A percentile compares a stretch with the other conserved stretches of the same genome.
Evolutionary conservation across 2,113 vertebrate genomes (phyloP).

Genomic region (Puma concolor): DNA sequence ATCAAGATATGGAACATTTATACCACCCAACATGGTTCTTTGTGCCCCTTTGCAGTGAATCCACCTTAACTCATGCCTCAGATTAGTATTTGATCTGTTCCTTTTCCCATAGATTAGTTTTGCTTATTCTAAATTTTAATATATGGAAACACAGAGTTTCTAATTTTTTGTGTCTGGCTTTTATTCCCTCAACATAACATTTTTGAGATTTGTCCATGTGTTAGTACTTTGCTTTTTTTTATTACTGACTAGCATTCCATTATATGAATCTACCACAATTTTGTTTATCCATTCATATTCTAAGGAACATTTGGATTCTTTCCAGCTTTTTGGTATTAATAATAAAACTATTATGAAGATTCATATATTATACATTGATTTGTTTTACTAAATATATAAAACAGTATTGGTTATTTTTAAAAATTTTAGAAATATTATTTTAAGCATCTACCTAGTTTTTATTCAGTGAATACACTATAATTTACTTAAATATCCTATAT

Average conservation of each 20-base stretch:
- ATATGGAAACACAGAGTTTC: background rate
- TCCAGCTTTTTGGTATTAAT: background rate
- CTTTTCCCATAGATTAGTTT: background rate
- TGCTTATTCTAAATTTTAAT: background rate
- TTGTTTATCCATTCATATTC: background rate
- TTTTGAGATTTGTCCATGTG: background rate
- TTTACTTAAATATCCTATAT: background rate
- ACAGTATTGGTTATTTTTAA: background rate
- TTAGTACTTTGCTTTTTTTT: background rate
- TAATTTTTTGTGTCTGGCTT: background rate
- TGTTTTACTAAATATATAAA: background rate
- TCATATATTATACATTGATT: background rate
- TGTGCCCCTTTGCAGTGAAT: background rate
- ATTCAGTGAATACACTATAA: background rate
- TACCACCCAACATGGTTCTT: background rate
- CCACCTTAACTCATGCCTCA: background rate
- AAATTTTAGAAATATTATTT: constrained; percentile 6
- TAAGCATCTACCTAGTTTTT: constrained; percentile 16
- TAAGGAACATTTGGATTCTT: background rate
- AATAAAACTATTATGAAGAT: constrained; percentile 1
- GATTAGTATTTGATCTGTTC: background rate
- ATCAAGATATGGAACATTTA: background rate
- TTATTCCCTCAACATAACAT: background rate
- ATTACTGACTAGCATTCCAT: background rate
- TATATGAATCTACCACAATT: background rate